phyloP scores from a whole-genome alignment of 2,113 vertebrate species.

The Aegotheles bennettii region DNA sequence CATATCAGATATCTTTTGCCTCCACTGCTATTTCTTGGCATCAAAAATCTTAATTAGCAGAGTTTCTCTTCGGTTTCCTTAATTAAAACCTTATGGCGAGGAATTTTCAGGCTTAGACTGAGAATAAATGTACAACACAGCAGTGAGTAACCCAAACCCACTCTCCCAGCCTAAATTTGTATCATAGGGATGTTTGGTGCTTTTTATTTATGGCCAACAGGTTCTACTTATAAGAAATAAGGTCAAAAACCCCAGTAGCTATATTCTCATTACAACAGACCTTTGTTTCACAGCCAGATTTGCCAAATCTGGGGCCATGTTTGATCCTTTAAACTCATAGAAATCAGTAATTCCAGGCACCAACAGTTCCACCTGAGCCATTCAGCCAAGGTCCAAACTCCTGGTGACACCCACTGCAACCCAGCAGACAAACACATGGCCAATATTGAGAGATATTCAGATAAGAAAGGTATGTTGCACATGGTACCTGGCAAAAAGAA shows the following conservation, averaged over 20 bases:
- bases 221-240: neutral
- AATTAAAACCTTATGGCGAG: neutral
- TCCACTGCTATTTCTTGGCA: neutral
- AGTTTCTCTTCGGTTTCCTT: neutral
- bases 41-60: constrained; percentile 58
- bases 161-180: neutral
- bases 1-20: constrained; percentile 12
- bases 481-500: neutral
- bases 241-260: neutral
- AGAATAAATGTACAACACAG: neutral
- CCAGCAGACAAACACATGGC: rapidly evolving
- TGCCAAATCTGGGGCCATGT: rapidly evolving
- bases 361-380: neutral
- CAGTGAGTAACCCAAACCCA: neutral
- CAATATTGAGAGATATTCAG: neutral
- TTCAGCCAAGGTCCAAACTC: neutral
- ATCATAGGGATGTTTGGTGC: neutral
- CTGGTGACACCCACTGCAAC: neutral
- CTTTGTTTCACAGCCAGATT: neutral
- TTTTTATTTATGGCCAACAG: neutral
- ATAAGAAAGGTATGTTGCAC: neutral
- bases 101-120: neutral
- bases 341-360: rapidly evolving
- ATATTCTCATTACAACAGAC: rapidly evolving
- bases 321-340: no score